A percentile compares a stretch with the other conserved stretches of the same genome.
Evolutionary conservation across 2,113 vertebrate genomes (phyloP).

Genomic region (Nematolebias whitei): DNA sequence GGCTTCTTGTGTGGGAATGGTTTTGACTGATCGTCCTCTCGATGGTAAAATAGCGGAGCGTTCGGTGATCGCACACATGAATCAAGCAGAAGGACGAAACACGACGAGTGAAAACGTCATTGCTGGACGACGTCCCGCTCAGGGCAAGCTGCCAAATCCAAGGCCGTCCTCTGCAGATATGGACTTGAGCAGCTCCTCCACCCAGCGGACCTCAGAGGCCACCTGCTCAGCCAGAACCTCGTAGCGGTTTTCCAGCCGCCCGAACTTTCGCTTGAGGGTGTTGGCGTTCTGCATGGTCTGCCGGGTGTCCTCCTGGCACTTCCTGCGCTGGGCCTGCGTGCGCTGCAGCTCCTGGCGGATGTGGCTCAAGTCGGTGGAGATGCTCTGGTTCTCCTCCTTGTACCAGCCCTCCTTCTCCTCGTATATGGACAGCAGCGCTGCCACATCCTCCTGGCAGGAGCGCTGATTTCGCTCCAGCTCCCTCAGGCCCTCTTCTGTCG

Average conservation of each 20-base stretch:
- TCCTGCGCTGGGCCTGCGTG: conserved; percentile 86
- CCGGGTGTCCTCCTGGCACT: conserved; percentile 89
- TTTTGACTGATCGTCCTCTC: conserved; percentile 21
- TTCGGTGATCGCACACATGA: conserved; percentile 45
- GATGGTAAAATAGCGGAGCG: conserved; percentile 26
- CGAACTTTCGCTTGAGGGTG: conserved; percentile 87
- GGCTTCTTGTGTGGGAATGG: conserved; percentile 29
- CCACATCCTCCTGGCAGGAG: conserved; percentile 90
- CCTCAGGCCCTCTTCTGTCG: conserved; percentile 87
- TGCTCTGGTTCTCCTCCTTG: conserved; percentile 91
- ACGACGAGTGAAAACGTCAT: conserved; percentile 26
- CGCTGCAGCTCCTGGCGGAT: conserved; percentile 90
- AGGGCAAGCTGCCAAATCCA: conserved; percentile 80
- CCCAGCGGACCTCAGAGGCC: conserved; percentile 91
- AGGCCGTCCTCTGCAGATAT: conserved; percentile 81
- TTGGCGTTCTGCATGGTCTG: conserved; percentile 84
- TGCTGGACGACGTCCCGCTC: conserved; percentile 10
- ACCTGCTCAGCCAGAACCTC: conserved; percentile 90
- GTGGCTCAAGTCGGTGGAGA: conserved; percentile 86
- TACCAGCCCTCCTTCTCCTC: conserved; percentile 97
- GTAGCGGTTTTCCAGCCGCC: conserved; percentile 92
- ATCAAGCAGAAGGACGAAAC: conserved; percentile 12
- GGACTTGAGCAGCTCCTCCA: conserved; percentile 91
- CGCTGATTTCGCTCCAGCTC: conserved; percentile 89
- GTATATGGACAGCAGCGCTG: conserved; percentile 90